Evolutionary conservation across 2,797 vertebrate genomes (phyloP), one percentile per base, ranked within the genome.

Genomic region (Hafferia zeledoni): DNA sequence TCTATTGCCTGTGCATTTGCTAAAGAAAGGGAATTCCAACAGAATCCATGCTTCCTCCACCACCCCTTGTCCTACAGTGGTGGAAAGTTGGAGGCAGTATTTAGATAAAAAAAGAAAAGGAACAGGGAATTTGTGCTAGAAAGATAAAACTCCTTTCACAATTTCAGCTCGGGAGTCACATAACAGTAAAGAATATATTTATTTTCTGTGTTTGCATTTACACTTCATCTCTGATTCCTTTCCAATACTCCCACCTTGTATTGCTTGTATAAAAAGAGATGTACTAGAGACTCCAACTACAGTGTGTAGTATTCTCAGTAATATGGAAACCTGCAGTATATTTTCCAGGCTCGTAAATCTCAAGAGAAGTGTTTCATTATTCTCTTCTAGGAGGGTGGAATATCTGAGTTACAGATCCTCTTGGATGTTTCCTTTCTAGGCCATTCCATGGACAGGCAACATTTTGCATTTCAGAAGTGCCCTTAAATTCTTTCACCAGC

Each of bases 321-420:
- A 87, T 67, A 71, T 93, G 74, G 97, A 97, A 97, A 95, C 60
- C 94, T 96, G 97, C 94, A 97, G 95, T 92, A 81, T 89, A 53
- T 96, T 97, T 97, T 96, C 95, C 95, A 97, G 92, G 92, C 96
- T 97, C 77, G 4, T 97, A 98, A 98, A 98, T 97, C 94, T 96
- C 95, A 30, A 23, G 91, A 97, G 96, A 98, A 97, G 97, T 98
- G 98, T 98, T 98, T 98, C 97, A 98, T 98, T 98, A 98, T 95
- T 97, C 96, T 93, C 70, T 79, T 95, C 95, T 90, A 92, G 96
- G 90, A 57, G 94, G 31, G 76, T 81, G 68, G 90, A 97, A 96
- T 97, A 97, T 92, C 94, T 95, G 87, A 96, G 92, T 88, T 27
- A 27, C 96, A 97, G 97, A 97, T 96, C 97, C 96, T 97, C 95